A percentile compares a stretch with the other conserved stretches of the same genome.
Evolutionary conservation across 1,140 invertebrate genomes (phyloP).

Genomic region (Meloidogyne hapla): DNA sequence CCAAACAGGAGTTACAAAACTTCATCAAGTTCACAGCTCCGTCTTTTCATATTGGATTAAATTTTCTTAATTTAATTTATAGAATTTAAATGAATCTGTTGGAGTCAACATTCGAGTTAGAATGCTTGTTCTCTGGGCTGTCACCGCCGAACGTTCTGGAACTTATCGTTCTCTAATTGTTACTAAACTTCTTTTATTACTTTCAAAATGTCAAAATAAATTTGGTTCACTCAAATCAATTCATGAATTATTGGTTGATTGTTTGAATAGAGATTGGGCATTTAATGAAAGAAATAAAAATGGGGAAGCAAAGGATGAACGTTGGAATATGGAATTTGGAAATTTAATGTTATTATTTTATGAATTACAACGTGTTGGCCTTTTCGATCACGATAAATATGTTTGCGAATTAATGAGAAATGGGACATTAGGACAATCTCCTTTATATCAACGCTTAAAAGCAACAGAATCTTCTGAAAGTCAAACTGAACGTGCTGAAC

Average conservation of each 20-base stretch:
- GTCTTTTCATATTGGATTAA: no score
- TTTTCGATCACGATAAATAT: slow-evolving; percentile 46
- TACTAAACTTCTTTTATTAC: slow-evolving; percentile 19
- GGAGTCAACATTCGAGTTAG: slow-evolving; percentile 33
- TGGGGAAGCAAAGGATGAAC: slow-evolving; percentile 28
- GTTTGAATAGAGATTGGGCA: slow-evolving; percentile 36
- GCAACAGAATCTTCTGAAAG: background rate
- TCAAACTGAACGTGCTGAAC: slow-evolving; percentile 4
- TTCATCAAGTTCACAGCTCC: no score
- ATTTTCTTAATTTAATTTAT: background rate
- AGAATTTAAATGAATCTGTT: background rate
- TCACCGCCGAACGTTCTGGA: slow-evolving; percentile 46
- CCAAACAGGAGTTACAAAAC: no score
- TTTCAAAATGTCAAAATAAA: background rate
- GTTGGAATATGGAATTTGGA: slow-evolving; percentile 35
- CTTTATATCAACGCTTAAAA: slow-evolving; percentile 13
- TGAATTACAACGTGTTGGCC: slow-evolving; percentile 39
- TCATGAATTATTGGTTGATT: slow-evolving; percentile 49
- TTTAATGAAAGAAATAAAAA: slow-evolving; percentile 27
- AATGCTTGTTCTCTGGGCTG: slow-evolving; percentile 44
- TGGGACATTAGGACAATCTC: slow-evolving; percentile 29
- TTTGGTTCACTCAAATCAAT: slow-evolving; percentile 29
- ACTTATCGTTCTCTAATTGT: slow-evolving; percentile 48
- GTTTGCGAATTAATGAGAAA: slow-evolving; percentile 43
- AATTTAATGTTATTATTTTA: slow-evolving; percentile 48